Evolutionary conservation across 2,113 vertebrate genomes (phyloP).

Genomic region (Larimichthys polyactis): DNA sequence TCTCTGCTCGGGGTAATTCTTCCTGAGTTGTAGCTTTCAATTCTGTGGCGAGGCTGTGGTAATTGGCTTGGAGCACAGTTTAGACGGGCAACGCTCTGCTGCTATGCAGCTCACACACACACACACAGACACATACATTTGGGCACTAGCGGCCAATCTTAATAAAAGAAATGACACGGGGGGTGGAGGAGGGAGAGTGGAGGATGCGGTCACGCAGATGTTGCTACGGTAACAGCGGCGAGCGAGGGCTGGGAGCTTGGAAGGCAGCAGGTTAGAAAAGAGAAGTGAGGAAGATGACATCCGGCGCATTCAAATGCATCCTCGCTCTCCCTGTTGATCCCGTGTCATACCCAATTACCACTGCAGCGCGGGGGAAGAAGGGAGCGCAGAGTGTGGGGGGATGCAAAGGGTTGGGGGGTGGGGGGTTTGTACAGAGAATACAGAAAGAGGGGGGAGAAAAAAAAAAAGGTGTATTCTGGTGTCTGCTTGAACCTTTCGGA

Average conservation of each 20-base stretch:
- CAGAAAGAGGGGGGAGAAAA: conserved; percentile 24
- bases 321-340: conserved; percentile 76
- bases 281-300: conserved; percentile 66
- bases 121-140: conserved; percentile 13
- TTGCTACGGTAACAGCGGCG: conserved; percentile 81
- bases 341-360: conserved; percentile 83
- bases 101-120: conserved; percentile 38
- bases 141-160: conserved; percentile 68
- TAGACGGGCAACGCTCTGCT: conserved; percentile 41
- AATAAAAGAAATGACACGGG: conserved; percentile 76
- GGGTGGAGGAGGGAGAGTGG: conserved; percentile 38
- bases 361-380: conserved; percentile 44
- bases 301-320: conserved; percentile 76
- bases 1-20: conserved; percentile 47
- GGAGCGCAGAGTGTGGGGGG: background rate
- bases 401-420: background rate
- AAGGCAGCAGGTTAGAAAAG: conserved; percentile 75
- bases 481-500: conserved; percentile 54
- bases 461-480: conserved; percentile 35
- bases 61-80: conserved; percentile 65
- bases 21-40: conserved; percentile 50
- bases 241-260: conserved; percentile 61
- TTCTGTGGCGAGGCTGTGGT: conserved; percentile 46
- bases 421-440: conserved; percentile 43
- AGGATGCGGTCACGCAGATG: conserved; percentile 70